phyloP scores from a whole-genome alignment of 2,888 invertebrate genomes.

The Brachyopa scutellaris region DNA sequence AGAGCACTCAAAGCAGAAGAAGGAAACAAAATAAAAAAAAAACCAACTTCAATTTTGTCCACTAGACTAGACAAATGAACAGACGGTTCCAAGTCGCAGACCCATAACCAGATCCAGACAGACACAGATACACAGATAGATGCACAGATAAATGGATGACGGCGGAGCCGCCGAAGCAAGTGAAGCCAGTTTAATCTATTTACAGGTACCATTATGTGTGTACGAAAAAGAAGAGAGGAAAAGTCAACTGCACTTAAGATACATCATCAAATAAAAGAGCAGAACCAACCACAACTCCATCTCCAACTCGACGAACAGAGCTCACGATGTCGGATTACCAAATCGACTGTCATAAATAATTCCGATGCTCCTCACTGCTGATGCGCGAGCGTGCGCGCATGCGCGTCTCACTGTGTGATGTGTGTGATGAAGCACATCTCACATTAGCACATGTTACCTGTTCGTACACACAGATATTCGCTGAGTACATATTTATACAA shows the following conservation, averaged over 20 bases:
- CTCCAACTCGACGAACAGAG: not conserved
- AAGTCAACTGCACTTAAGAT: slow-evolving; percentile 63
- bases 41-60: slow-evolving; percentile 62
- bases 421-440: slow-evolving; percentile 61
- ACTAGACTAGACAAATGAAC: slow-evolving; percentile 64
- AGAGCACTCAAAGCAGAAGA: slow-evolving; percentile 37
- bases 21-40: not conserved
- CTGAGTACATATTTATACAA: slow-evolving; percentile 17
- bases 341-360: slow-evolving; percentile 59
- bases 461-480: slow-evolving; percentile 44
- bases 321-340: slow-evolving; percentile 41
- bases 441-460: slow-evolving; percentile 44
- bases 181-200: slow-evolving; percentile 68
- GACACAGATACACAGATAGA: slow-evolving; percentile 57
- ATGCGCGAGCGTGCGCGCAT: slow-evolving; percentile 11
- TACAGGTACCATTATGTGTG: slow-evolving; percentile 67
- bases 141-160: slow-evolving; percentile 60
- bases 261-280: slow-evolving; percentile 49
- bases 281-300: not conserved
- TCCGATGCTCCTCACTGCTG: slow-evolving; percentile 41
- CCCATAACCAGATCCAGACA: slow-evolving; percentile 45
- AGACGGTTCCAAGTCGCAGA: slow-evolving; percentile 44
- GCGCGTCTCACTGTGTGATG: slow-evolving; percentile 18
- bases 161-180: slow-evolving; percentile 47
- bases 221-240: slow-evolving; percentile 16